Evolutionary conservation across 2,888 invertebrate genomes (phyloP), one percentile per base, ranked within the genome.

Genomic region (Andrena haemorrhoa): DNA sequence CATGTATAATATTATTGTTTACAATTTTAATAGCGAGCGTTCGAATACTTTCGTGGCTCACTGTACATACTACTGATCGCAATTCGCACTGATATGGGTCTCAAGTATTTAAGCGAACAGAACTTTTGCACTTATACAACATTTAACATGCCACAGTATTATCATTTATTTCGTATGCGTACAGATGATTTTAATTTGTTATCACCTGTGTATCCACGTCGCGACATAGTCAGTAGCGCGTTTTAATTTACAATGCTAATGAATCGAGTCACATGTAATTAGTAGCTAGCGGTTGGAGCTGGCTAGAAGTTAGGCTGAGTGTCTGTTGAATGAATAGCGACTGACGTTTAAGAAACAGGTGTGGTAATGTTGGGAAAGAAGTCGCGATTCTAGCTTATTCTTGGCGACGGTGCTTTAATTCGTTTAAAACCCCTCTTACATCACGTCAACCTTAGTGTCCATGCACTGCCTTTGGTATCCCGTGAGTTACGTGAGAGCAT

Each of bases 371-470:
- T 71, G 33, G 16, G 61, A 56, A 56, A 20, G 23, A 65, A 64
- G 60, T 53, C 70, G 60, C 60, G 61, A 60, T 76, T 72, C 77
- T 71, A 72, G 68, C 65, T 58, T 70, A 63, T 72, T 82, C 80
- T 53, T 69, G 61, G 71, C 75, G 79, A 49, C 82, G 49, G 49
- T 29, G 31, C 33, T 75, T 82, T 91, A 91, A 90, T 90, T 87
- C 89, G 82, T 82, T 91, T 90, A 88, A 90, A 91, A 82, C 64
- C 69, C 41, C 77, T 80, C 72, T 73, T 80, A 79, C 85, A 81
- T 90, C 88, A 87, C 88, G 83, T 75, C 75, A 84, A 73, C 64
- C 70, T 72, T 69, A 61, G 71, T 77, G 82, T 79, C 82, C 84
- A 56, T 26, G 23, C 60, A 61, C 29, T 77, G 77, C 82, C 88